phyloP scores from a whole-genome alignment of 2,113 vertebrate species.

The Scomber colias region DNA sequence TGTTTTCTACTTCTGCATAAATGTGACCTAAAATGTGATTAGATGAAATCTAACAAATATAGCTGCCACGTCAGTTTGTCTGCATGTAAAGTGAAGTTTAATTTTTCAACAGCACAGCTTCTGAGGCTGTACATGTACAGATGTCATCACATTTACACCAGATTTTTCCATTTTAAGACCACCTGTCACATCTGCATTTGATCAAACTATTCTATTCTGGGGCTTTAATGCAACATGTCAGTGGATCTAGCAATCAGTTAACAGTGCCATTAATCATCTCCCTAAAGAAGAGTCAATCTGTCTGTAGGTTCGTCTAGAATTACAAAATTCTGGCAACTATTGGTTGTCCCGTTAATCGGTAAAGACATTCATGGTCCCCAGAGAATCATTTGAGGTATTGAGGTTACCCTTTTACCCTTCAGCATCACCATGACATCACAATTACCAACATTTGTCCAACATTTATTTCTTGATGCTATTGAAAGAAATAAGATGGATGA shows the following conservation, averaged over 20 bases:
- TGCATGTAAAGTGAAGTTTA: no score
- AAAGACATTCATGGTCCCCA: neutral
- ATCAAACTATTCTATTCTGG: neutral
- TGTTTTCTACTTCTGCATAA: no score
- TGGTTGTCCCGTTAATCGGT: neutral
- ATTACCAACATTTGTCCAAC: no score
- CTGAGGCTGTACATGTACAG: no score
- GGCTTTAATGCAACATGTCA: neutral
- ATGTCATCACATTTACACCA: no score
- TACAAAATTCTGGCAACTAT: neutral
- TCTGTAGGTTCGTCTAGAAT: slow-evolving; percentile 3
- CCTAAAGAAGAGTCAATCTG: neutral
- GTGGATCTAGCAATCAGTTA: neutral
- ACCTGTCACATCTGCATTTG: neutral
- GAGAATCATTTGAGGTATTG: neutral
- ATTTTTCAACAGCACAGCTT: no score
- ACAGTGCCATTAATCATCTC: neutral
- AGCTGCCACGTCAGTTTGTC: no score
- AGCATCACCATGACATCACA: neutral
- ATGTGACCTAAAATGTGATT: no score
- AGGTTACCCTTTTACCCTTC: no score
- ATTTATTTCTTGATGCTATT: no score
- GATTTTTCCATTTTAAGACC: no score
- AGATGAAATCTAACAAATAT: no score
- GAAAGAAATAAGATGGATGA: neutral